Evolutionary conservation across 2,797 vertebrate species (phyloP).

Genomic region (Malurus leucopterus): DNA sequence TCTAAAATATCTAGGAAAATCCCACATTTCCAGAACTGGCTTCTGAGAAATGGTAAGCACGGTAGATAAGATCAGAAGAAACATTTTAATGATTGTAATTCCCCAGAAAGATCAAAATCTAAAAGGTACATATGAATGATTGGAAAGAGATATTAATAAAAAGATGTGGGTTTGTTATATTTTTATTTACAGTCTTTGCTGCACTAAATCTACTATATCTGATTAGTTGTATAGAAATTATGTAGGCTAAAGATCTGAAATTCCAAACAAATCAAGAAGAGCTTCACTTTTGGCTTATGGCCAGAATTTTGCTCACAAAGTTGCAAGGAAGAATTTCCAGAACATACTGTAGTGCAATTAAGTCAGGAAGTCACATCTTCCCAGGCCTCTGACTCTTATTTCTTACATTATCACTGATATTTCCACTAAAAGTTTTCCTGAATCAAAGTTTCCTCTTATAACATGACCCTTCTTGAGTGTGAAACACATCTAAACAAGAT

Average conservation of each 20-base stretch:
- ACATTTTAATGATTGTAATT: neutral
- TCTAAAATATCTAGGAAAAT: neutral
- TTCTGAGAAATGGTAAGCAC: neutral
- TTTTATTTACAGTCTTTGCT: neutral
- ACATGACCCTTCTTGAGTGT: neutral
- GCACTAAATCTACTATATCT: neutral
- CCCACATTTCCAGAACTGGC: neutral
- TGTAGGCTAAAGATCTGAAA: neutral
- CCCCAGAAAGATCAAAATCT: neutral
- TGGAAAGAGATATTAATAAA: neutral
- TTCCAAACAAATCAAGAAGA: neutral
- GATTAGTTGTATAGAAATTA: neutral
- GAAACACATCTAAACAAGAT: constrained; percentile 21
- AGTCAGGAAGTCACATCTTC: neutral
- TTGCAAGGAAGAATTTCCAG: neutral
- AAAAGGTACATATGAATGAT: neutral
- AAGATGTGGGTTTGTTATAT: neutral
- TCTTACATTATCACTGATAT: neutral
- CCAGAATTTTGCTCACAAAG: neutral
- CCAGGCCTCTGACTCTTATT: neutral
- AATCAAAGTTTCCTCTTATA: neutral
- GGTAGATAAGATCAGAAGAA: neutral
- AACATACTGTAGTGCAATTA: neutral
- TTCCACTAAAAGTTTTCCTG: neutral
- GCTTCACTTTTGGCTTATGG: neutral